Conservation (phyloP, 2,113 vertebrate genomes). For the Galemys pyrenaicus region DNA sequence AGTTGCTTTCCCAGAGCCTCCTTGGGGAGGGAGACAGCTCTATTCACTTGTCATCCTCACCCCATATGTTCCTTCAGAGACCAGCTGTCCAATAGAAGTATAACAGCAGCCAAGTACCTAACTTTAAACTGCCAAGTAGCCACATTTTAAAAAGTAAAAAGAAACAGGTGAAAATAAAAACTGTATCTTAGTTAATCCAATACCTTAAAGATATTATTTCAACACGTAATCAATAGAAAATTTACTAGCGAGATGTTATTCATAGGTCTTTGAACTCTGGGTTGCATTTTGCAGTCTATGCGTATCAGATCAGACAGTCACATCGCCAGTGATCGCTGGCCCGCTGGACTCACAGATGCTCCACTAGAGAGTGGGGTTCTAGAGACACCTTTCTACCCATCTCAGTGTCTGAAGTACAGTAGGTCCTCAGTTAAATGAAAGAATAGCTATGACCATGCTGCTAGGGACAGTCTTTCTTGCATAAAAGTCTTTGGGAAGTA, state of each 20-base stretch:
- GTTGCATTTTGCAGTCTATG: too few relatives aligned
- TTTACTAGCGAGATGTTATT: background rate
- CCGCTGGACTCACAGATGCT: accelerated
- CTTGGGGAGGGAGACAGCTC: too few relatives aligned
- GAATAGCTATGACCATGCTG: background rate
- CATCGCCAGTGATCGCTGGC: background rate
- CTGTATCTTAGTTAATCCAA: background rate
- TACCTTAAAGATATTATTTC: background rate
- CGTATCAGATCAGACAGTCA: background rate
- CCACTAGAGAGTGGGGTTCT: accelerated
- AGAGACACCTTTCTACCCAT: accelerated
- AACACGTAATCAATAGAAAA: background rate
- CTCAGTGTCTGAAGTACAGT: accelerated
- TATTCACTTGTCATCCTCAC: background rate
- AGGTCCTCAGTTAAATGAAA: background rate
- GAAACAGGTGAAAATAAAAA: background rate
- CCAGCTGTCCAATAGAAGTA: accelerated
- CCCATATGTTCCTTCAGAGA: background rate
- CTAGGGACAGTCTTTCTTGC: background rate
- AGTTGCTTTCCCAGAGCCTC: background rate
- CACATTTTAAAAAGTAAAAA: background rate
- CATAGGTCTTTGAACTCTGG: background rate
- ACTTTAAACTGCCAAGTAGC: background rate
- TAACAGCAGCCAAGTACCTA: accelerated
- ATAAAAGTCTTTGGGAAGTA: background rate